These are phyloP conservation scores for Mormoops blainvillei DNA, from an alignment of 2,113 vertebrate genomes.

Conservation along the genomic window DNA sequence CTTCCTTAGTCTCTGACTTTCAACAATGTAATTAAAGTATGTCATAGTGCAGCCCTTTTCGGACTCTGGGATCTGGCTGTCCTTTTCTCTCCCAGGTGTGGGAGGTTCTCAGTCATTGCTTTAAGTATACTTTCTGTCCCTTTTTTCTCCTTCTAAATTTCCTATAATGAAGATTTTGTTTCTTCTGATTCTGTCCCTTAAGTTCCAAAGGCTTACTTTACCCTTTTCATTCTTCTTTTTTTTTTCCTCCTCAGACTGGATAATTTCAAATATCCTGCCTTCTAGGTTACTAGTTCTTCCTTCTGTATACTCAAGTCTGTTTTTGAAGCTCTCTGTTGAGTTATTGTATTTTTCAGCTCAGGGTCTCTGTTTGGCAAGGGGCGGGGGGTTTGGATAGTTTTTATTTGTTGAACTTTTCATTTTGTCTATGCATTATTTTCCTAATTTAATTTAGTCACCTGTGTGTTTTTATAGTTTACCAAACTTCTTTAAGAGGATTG, in stretches of 20 bases:
- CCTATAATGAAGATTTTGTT: neutral
- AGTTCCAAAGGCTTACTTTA: neutral
- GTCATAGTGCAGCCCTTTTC: neutral
- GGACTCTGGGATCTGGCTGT: neutral
- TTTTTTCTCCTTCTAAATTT: neutral
- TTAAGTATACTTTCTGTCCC: neutral
- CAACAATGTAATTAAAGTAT: neutral
- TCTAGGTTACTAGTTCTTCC: neutral
- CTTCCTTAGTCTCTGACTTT: neutral
- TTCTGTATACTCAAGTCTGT: neutral
- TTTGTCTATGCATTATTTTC: neutral
- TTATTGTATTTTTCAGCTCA: neutral
- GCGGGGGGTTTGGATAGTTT: neutral
- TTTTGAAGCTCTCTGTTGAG: neutral
- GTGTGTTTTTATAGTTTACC: neutral
- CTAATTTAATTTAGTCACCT: neutral
- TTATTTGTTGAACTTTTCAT: neutral
- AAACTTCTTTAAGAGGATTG: neutral
- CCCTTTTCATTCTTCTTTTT: neutral
- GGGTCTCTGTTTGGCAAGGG: neutral
- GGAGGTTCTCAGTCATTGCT: neutral
- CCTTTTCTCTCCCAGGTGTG: neutral
- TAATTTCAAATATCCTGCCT: neutral
- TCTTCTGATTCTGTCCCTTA: neutral
- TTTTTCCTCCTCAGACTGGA: neutral